Base-by-base conservation (phyloP, 1,140 invertebrate genomes). In the Musca vetustissima region DNA sequence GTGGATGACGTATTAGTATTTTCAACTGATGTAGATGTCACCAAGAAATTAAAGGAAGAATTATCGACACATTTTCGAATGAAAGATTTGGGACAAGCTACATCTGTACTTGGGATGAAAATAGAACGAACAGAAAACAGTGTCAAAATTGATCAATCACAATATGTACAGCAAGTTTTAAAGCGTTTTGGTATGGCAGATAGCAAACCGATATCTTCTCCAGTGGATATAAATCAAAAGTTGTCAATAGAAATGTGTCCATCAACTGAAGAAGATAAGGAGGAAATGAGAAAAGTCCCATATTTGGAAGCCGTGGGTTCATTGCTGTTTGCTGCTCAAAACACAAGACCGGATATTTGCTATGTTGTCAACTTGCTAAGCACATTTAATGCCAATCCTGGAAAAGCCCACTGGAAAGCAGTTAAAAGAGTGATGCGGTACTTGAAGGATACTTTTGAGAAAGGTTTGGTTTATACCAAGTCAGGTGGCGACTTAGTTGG, bases 301-400 rank as follows among this genome's bases (percentile, higher is more conserved):
- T 80, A 36, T 55, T 70, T 59, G 66, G 49, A 73, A 14, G 64
- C 50, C 0, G 73, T 84, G 9, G 80, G 83, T 21, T 48, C 74
- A 1, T 67, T 85, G 6, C 72, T 84, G 50, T 85, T 82, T 66
- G 9, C 80, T 2, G 49, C 80, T 0, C 25, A 73, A 2, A 74
- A 65, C 32, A 83, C 83, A 2, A 70, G 83, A 69, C 83, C 83
- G n/a, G 81, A 85, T 68, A 80, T 85, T 17, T 14, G 74, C 8
- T 83, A 73, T 75, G 73, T 78, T 3, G 77, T 79, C 9, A 79
- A 73, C 64, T 25, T 64, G 1, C 57, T 72, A 14, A 75, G 72
- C 68, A 24, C 71, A 67, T 83, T 78, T 69, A 69, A 55, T 50
- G 48, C 69, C 17, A 71, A 76, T 66, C 73, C 72, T 15, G 71